Evolutionary conservation across 2,888 invertebrate species (phyloP), one percentile per base, ranked within the genome.

Genomic region (Strigamia crassipes): DNA sequence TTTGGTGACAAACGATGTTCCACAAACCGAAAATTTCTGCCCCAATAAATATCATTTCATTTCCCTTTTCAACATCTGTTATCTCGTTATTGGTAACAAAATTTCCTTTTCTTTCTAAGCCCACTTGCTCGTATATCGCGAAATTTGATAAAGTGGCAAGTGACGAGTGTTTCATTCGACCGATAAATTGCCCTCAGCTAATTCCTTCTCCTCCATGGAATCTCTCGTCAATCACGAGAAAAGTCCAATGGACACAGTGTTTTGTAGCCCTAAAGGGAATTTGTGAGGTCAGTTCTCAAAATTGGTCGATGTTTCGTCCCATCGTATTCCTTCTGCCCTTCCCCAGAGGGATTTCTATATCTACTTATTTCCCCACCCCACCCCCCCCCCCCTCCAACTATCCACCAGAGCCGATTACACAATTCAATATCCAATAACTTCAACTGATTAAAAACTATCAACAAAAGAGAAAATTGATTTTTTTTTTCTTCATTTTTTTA

Each of bases 131-230:
- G 9, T 23, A n/a, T 66, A n/a, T 12, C 4, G 46, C 73, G 27
- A 27, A 73, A 73, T 73, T 73, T 73, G 73, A 73, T 73, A 27
- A 31, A 73, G 73, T 73, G 31, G 73, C 27, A 73, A 73, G 73
- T 27, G 73, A 73, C 73, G 31, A 73, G 27, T 73, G 27, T 73
- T 73, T 73, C 31, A 73, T 73, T 73, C 73, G 73, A 73, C 73
- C 73, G 31, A 73, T 73, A 73, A 73, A 73, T 73, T 73, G 73
- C 73, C 31, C 73, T 73, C 73, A 31, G 73, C 73, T 73, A 73
- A 73, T 73, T 73, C 73, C 73, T 73, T 4, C 73, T 31, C 15
- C 27, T 73, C 56, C 6, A 10, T 8, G 73, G 73, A 73, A 73
- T 73, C 61, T 31, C n/a, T 27, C 27, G 73, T 73, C 73, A 73